Conservation (phyloP, 2,888 invertebrate species). For the Erpobdella octoculata region DNA sequence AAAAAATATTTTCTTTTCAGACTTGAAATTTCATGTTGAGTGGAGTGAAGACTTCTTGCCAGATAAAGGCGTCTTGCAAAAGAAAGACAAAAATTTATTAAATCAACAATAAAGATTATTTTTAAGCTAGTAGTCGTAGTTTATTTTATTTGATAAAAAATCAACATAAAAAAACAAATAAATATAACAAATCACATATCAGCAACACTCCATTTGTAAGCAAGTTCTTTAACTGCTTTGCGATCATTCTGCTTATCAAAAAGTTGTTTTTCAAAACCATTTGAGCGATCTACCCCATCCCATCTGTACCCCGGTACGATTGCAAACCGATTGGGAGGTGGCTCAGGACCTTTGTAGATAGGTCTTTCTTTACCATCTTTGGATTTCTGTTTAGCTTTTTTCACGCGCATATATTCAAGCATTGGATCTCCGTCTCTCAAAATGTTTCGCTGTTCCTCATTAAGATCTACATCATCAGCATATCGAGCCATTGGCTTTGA, state of each 20-base stretch:
- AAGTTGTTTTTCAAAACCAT: conserved; percentile 85
- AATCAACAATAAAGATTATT: too few species aligned
- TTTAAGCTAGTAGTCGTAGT: too few species aligned
- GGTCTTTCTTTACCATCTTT: conserved; percentile 46
- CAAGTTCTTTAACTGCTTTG: conserved; percentile 71
- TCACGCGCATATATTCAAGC: conserved; percentile 73
- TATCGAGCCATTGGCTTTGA: conserved; percentile 83
- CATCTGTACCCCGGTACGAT: conserved; percentile 89
- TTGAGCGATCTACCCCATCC: conserved; percentile 96
- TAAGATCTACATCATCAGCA: conserved; percentile 78
- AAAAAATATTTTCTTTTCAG: too few species aligned
- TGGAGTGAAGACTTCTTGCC: too few species aligned
- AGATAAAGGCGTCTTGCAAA: too few species aligned
- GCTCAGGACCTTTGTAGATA: conserved; percentile 68
- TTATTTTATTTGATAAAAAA: too few species aligned
- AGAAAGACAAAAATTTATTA: too few species aligned
- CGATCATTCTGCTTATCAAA: conserved; percentile 55
- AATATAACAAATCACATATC: conserved; percentile 88
- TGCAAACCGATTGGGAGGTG: conserved; percentile 81
- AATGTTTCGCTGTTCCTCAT: conserved; percentile 62
- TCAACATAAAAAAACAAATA: too few species aligned
- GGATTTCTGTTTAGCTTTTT: conserved; percentile 51
- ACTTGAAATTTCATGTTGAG: too few species aligned
- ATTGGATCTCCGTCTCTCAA: conserved; percentile 84
- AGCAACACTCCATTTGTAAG: conserved; percentile 86